Conservation (phyloP, 2,113 vertebrate species). For the Leucopternis melanops region DNA sequence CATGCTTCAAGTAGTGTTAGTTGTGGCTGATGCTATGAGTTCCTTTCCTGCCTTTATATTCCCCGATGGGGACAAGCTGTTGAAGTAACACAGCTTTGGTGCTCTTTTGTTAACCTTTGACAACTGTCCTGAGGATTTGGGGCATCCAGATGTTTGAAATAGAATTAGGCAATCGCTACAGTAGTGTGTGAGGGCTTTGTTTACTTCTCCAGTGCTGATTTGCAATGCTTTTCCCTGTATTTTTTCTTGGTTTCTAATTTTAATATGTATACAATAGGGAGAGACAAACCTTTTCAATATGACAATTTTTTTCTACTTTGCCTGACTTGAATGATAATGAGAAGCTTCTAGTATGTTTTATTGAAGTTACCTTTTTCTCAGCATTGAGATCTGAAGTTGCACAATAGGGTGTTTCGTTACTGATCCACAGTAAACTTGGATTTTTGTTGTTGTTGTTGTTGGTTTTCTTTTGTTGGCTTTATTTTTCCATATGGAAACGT, state of each 20-base stretch:
- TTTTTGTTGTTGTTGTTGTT: not conserved
- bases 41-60: not conserved
- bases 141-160: not conserved
- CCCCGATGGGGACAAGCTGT: not conserved
- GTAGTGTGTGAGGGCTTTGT: not conserved
- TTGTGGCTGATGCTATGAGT: fast-evolving
- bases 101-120: not conserved
- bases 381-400: not conserved
- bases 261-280: not conserved
- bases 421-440: not conserved
- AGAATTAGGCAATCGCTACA: not conserved
- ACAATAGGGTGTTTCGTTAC: not conserved
- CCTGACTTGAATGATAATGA: not conserved
- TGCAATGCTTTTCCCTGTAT: not conserved
- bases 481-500: not conserved
- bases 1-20: not conserved
- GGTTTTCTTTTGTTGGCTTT: not conserved
- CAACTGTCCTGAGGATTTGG: not conserved
- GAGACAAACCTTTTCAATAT: not conserved
- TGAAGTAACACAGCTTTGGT: not conserved
- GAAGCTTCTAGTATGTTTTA: not conserved
- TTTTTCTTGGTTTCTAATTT: not conserved
- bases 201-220: not conserved
- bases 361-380: not conserved
- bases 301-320: not conserved